Evolutionary conservation across 2,797 vertebrate genomes (phyloP).

Genomic region (Platyrinchus mystaceus): DNA sequence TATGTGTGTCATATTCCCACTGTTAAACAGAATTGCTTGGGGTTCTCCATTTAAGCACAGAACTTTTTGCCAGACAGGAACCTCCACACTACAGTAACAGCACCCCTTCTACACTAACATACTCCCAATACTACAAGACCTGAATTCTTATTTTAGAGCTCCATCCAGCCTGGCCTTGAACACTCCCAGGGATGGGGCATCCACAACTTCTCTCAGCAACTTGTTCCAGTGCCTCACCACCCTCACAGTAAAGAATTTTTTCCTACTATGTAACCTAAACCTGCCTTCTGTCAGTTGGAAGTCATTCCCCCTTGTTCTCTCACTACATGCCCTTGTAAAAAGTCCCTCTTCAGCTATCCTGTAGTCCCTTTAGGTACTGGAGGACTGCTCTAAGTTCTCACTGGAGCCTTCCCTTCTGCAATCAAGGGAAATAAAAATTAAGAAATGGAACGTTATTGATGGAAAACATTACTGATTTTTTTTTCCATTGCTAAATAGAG

Average conservation of each 20-base stretch:
- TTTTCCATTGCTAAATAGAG: background rate
- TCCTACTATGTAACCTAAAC: background rate
- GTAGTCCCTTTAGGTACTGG: background rate
- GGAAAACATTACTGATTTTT: background rate
- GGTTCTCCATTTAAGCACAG: rapidly evolving
- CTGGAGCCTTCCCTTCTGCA: background rate
- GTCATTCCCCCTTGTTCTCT: background rate
- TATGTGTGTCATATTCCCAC: rapidly evolving
- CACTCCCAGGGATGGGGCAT: background rate
- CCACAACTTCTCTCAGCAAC: background rate
- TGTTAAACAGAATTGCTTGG: rapidly evolving
- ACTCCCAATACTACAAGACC: background rate
- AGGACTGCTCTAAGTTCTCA: background rate
- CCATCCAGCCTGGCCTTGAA: background rate
- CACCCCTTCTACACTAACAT: background rate
- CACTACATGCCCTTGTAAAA: too few species aligned
- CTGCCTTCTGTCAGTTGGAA: background rate
- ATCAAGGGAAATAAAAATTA: background rate
- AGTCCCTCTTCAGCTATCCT: background rate
- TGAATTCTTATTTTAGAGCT: background rate
- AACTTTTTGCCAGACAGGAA: background rate
- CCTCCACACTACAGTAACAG: background rate
- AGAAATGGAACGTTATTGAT: background rate
- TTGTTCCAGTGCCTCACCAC: background rate
- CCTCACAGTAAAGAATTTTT: background rate